phyloP scores from a whole-genome alignment of 1,140 invertebrate genomes.

The Drosophila baimaii region DNA sequence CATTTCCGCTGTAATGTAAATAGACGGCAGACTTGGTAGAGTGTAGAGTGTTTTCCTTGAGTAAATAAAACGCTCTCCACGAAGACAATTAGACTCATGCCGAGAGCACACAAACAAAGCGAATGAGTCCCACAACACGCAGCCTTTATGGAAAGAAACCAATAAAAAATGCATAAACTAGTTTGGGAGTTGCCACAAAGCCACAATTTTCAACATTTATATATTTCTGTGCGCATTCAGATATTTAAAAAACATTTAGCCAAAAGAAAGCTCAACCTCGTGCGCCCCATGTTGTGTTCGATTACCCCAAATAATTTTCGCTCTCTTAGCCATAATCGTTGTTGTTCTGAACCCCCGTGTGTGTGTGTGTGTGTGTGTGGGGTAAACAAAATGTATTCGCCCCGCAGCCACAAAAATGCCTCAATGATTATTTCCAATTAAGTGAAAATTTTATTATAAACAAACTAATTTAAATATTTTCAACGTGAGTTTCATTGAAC shows the following conservation, averaged over 20 bases:
- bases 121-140: constrained; percentile 9
- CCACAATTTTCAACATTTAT: constrained; percentile 14
- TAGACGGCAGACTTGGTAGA: constrained; percentile 14
- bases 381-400: constrained; percentile 31
- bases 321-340: constrained; percentile 39
- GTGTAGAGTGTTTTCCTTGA: constrained; percentile 42
- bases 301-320: constrained; percentile 79
- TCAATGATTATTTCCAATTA: constrained; percentile 80
- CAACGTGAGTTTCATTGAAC: constrained; percentile 70
- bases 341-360: constrained; percentile 45
- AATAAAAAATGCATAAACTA: constrained; percentile 75
- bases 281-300: constrained; percentile 75
- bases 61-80: constrained; percentile 70
- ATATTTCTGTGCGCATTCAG: constrained; percentile 1
- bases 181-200: constrained; percentile 41
- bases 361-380: constrained; percentile 11
- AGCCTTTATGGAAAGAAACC: constrained; percentile 55
- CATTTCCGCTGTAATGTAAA: constrained; percentile 57
- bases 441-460: constrained; percentile 84
- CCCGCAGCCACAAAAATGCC: constrained; percentile 56
- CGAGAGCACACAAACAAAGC: constrained; percentile 52
- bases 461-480: constrained; percentile 81
- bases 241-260: constrained; percentile 77
- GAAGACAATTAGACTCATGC: constrained; percentile 74
- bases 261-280: constrained; percentile 39